Conservation (phyloP, 2,888 invertebrate genomes). For the Spisula subtruncata region DNA sequence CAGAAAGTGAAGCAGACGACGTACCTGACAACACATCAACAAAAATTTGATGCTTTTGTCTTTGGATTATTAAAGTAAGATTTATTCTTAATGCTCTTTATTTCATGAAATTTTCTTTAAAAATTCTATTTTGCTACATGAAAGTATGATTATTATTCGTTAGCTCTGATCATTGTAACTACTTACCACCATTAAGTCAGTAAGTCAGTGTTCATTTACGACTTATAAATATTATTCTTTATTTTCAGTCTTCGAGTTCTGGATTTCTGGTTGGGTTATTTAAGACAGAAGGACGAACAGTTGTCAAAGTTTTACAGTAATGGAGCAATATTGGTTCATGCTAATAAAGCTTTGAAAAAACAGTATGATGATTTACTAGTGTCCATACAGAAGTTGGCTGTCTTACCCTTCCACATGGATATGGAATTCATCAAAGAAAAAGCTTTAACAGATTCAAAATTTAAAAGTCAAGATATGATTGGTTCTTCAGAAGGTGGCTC, state of each 20-base stretch:
- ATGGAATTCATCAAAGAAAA: slow-evolving; percentile 76
- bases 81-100: no score
- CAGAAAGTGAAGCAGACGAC: slow-evolving; percentile 94
- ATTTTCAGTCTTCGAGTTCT: slow-evolving; percentile 92
- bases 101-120: no score
- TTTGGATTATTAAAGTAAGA: slow-evolving; percentile 95
- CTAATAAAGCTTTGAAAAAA: slow-evolving; percentile 90
- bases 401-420: slow-evolving; percentile 94
- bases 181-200: no score
- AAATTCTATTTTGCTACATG: no score
- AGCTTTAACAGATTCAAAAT: slow-evolving; percentile 66
- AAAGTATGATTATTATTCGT: no score
- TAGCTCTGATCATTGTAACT: no score
- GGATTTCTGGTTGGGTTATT: slow-evolving; percentile 96
- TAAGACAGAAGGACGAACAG: slow-evolving; percentile 94
- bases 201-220: no score
- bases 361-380: slow-evolving; percentile 92
- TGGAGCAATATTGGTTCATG: slow-evolving; percentile 92
- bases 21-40: slow-evolving; percentile 93
- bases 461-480: slow-evolving; percentile 65
- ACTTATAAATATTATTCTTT: background rate
- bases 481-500: slow-evolving; percentile 58
- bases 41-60: slow-evolving; percentile 96
- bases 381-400: slow-evolving; percentile 93
- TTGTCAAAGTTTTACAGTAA: slow-evolving; percentile 93